Evolutionary conservation across 2,797 vertebrate species (phyloP).

Genomic region (Clarias laeviceps): DNA sequence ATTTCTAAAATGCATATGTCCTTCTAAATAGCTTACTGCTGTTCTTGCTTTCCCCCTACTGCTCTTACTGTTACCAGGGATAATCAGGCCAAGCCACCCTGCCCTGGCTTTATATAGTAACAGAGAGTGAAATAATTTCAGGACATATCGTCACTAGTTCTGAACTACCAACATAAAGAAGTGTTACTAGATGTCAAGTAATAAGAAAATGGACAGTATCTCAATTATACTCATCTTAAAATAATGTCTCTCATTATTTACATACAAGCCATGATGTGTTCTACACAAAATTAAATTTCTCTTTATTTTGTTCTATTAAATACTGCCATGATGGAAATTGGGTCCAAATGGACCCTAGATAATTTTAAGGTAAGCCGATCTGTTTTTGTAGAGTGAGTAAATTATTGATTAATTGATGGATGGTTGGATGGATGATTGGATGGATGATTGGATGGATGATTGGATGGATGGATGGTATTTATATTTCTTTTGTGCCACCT

Average conservation of each 20-base stretch:
- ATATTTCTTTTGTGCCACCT: constrained; percentile 4
- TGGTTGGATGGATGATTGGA: neutral
- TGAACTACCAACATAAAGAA: constrained; percentile 24
- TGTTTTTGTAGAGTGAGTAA: constrained; percentile 36
- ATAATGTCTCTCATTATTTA: constrained; percentile 9
- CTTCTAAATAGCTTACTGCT: constrained; percentile 28
- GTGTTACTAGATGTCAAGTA: constrained; percentile 17
- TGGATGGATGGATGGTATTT: constrained; percentile 31
- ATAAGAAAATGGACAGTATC: constrained; percentile 5
- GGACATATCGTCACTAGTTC: constrained; percentile 27
- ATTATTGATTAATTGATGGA: neutral
- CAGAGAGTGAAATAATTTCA: constrained; percentile 37
- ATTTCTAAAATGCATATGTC: constrained; percentile 13
- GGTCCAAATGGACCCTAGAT: constrained; percentile 61
- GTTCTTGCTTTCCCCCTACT: constrained; percentile 13
- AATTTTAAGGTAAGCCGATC: constrained; percentile 76
- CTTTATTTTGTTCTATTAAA: constrained; percentile 59
- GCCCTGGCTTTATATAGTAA: constrained; percentile 46
- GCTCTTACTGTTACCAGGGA: constrained; percentile 35
- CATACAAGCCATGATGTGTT: constrained; percentile 16
- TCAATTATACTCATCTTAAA: neutral
- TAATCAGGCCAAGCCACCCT: constrained; percentile 48
- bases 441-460: constrained; percentile 11
- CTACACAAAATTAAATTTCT: constrained; percentile 42
- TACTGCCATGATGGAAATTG: constrained; percentile 57